These are phyloP conservation scores for Propsilocerus akamusi DNA, from an alignment of 1,140 invertebrate species.

Conservation along the genomic window DNA sequence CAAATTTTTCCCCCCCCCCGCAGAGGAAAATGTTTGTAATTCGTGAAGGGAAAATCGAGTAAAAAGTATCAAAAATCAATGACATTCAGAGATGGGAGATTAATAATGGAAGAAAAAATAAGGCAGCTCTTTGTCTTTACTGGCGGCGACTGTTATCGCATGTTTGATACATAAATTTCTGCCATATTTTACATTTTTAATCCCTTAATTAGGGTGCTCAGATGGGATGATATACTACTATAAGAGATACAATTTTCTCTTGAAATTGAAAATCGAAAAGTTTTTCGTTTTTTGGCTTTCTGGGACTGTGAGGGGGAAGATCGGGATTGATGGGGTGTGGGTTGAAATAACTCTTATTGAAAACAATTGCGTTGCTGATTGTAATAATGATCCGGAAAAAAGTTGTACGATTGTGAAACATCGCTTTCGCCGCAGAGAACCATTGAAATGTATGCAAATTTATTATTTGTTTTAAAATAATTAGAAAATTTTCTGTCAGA, in stretches of 20 bases:
- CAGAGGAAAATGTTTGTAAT: too few species aligned
- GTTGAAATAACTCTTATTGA: not conserved
- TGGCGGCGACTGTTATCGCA: not conserved
- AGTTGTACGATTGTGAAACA: not conserved
- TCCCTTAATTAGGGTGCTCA: not conserved
- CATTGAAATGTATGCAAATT: constrained; percentile 2
- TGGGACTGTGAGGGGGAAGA: not conserved
- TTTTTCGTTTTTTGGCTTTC: too few species aligned
- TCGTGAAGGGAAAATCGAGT: not conserved
- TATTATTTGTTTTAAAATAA: constrained; percentile 4
- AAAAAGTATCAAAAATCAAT: not conserved
- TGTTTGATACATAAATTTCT: not conserved
- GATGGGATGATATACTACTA: too few species aligned
- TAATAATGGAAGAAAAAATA: not conserved
- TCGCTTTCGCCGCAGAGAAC: not conserved
- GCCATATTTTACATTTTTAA: constrained; percentile 4
- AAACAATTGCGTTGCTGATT: constrained; percentile 2
- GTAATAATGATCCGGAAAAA: not conserved
- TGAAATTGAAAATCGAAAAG: not conserved
- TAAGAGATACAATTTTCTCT: too few species aligned
- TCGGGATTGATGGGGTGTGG: not conserved
- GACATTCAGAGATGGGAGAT: not conserved
- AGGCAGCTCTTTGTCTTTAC: not conserved
- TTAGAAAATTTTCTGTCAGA: constrained; percentile 1
- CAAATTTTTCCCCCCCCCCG: too few species aligned